Evolutionary conservation across 30 jellyfish, hydroid and myxozoan species (phyloP).

Genomic region (Pelagia noctiluca): DNA sequence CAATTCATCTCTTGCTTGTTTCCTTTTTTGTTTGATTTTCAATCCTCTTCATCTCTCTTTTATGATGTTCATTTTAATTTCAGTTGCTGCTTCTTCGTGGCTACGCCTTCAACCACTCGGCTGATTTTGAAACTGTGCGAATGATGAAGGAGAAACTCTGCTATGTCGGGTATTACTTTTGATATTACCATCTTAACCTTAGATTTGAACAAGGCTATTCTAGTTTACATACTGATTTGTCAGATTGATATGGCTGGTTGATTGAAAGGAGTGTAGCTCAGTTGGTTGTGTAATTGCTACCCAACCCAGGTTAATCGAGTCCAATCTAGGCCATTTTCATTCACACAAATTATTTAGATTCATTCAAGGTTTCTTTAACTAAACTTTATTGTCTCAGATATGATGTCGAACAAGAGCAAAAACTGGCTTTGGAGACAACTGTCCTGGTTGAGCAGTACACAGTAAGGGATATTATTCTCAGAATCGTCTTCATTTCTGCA

Average conservation of each 20-base stretch:
- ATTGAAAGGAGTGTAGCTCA: no score
- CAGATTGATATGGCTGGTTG: not conserved
- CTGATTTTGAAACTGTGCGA: slow-evolving; percentile 99
- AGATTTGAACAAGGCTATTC: not conserved
- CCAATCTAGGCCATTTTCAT: no score
- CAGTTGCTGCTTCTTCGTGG: slow-evolving; percentile 98
- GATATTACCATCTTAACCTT: not conserved
- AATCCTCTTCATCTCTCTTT: no score
- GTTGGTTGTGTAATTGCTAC: no score
- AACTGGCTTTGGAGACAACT: slow-evolving; percentile 98
- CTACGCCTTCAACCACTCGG: slow-evolving; percentile 98
- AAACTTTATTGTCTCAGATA: slow-evolving; percentile 63
- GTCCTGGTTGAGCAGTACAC: slow-evolving; percentile 97
- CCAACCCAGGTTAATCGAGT: no score
- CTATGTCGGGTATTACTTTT: slow-evolving; percentile 92
- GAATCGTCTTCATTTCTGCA: no score
- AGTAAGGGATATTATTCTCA: slow-evolving; percentile 45
- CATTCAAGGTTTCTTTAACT: not conserved
- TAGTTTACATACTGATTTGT: not conserved
- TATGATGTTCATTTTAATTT: no score
- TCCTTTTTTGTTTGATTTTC: no score
- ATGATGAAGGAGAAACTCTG: slow-evolving; percentile 99
- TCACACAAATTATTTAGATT: no score
- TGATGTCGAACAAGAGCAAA: slow-evolving; percentile 96
- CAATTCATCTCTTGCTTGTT: no score